Evolutionary conservation across 2,113 vertebrate species (phyloP).

Genomic region (Lipotes vexillifer): DNA sequence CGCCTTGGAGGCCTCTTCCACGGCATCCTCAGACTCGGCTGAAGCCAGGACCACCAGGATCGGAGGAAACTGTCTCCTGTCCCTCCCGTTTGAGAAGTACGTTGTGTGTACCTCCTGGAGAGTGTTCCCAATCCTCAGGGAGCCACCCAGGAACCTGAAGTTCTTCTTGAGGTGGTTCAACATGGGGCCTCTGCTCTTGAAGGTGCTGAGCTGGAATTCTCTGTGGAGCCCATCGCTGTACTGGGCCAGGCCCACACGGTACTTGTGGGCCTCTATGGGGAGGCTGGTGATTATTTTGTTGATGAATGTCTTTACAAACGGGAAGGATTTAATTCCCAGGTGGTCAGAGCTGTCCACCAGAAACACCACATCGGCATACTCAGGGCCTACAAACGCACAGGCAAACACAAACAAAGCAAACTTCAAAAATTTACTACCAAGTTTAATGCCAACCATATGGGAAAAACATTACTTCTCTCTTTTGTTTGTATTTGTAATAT

Average conservation of each 20-base stretch:
- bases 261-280: slow-evolving; percentile 66
- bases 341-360: neutral
- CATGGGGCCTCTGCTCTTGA: slow-evolving; percentile 64
- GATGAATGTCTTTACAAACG: slow-evolving; percentile 40
- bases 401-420: neutral
- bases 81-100: slow-evolving; percentile 63
- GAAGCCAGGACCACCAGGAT: slow-evolving; percentile 77
- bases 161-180: slow-evolving; percentile 74
- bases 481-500: neutral
- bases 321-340: neutral
- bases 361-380: neutral
- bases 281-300: slow-evolving; percentile 61
- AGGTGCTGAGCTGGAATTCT: slow-evolving; percentile 69
- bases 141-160: slow-evolving; percentile 53
- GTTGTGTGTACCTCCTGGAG: slow-evolving; percentile 55
- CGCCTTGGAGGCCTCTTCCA: slow-evolving; percentile 42
- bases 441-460: neutral
- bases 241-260: slow-evolving; percentile 74
- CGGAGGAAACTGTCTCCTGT: slow-evolving; percentile 63
- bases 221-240: slow-evolving; percentile 59
- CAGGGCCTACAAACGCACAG: neutral
- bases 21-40: slow-evolving; percentile 68
- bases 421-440: neutral
- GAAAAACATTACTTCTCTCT: neutral
- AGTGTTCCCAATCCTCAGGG: slow-evolving; percentile 61